Evolutionary conservation across 2,888 invertebrate genomes (phyloP).

Genomic region (Drosophila aldrichi): DNA sequence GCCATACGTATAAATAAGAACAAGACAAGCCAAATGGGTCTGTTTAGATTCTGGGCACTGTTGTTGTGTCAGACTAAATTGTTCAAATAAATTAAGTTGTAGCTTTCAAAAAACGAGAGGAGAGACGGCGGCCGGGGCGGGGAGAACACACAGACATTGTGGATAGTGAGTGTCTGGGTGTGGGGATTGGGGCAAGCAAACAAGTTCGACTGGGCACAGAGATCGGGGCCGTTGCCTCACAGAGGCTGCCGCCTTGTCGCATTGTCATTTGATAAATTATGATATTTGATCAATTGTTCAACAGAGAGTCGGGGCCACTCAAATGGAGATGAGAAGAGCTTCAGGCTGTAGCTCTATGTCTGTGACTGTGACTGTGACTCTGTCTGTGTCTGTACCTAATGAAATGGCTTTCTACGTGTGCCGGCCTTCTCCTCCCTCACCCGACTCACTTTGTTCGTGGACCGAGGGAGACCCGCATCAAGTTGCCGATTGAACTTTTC

Average conservation of each 20-base stretch:
- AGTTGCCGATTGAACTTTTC: conserved; percentile 75
- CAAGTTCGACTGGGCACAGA: conserved; percentile 47
- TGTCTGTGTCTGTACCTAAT: conserved; percentile 47
- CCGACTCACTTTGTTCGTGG: background rate
- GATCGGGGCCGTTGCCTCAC: conserved; percentile 64
- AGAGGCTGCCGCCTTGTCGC: conserved; percentile 70
- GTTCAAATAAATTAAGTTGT: conserved; percentile 81
- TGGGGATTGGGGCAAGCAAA: conserved; percentile 78
- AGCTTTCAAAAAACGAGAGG: conserved; percentile 64
- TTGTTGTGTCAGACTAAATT: conserved; percentile 76
- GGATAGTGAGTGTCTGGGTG: conserved; percentile 44
- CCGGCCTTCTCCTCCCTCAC: conserved; percentile 6
- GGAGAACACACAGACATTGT: conserved; percentile 37
- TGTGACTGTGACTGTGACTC: conserved; percentile 24
- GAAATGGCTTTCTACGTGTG: conserved; percentile 69
- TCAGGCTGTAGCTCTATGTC: conserved; percentile 3
- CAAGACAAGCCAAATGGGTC: conserved; percentile 58
- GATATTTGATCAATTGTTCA: conserved; percentile 83
- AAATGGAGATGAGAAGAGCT: conserved; percentile 32
- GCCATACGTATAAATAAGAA: conserved; percentile 70
- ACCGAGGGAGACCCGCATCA: conserved; percentile 58
- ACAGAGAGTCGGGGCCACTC: conserved; percentile 40
- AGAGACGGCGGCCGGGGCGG: background rate
- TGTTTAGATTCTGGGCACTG: conserved; percentile 50
- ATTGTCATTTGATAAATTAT: conserved; percentile 82